Base-by-base conservation (phyloP, 2,888 invertebrate genomes). In the Atherix ibis region DNA sequence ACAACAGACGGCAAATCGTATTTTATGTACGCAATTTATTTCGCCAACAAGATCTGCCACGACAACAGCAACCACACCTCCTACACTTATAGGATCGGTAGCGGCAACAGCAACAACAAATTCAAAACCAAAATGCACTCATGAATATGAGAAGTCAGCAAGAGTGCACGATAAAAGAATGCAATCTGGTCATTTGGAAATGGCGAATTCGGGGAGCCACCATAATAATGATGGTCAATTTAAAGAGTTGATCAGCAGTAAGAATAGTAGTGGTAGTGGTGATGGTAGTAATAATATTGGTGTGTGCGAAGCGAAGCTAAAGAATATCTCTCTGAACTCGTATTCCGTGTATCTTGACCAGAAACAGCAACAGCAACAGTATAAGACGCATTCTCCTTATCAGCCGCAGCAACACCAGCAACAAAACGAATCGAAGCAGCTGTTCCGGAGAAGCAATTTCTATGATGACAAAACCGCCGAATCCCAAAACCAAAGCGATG, bases 51-150 rank as follows among this genome's bases (percentile, higher is more conserved):
- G 36, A 31, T 30, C 26, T 10, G 3, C 17, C 28, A 42, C 44
- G 30, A 39, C 46, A 24, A 29, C 50, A 47, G 18, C 44, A 43
- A 32, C 17, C 12, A 27, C 36, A 31, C 9, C 22, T 10, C 9
- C 38, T n/a, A n/a, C n/a, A n/a, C n/a, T n/a, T 34, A 17, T 43
- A 31, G 5, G 41, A 40, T 17, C 44, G 40, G 34, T 39, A 29
- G 17, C 34, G 34, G 2, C 26, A 19, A 6, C 18, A n/a, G 4
- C 28, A 24, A 15, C 19, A 17, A 3, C 17, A n/a, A 18, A 15
- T 37, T 19, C 37, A 15, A 25, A 42, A 40, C 31, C 29, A 37
- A 39, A 14, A 37, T 31, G 10, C 10, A 14, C 10, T 14, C 9
- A 28, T n/a, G n/a, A 28, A 13, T 9, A 10, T 10, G 26, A 13